These are phyloP conservation scores for Drosophila leonis DNA, from an alignment of 2,888 invertebrate species.

Conservation along the genomic window DNA sequence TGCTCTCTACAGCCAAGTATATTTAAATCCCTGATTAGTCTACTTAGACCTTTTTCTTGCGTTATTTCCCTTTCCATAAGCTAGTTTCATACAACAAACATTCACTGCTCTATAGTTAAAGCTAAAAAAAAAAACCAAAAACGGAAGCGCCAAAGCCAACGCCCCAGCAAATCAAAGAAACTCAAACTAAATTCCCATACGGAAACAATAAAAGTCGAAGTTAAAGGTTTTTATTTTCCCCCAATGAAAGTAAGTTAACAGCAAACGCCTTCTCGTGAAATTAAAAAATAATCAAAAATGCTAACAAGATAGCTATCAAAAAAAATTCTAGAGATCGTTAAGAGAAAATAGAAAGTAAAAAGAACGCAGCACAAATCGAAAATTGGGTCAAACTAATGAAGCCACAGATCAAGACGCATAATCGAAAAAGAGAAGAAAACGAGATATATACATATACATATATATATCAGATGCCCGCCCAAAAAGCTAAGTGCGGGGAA, in stretches of 20 bases:
- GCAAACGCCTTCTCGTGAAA: constrained; percentile 37
- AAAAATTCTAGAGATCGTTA: constrained; percentile 59
- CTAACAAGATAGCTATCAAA: constrained; percentile 47
- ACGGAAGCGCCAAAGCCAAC: constrained; percentile 61
- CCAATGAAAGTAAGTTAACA: constrained; percentile 71
- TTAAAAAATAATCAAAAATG: constrained; percentile 43
- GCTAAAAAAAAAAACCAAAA: constrained; percentile 1
- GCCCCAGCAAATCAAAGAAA: constrained; percentile 36
- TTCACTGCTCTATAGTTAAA: background rate
- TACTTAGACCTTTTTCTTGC: constrained; percentile 27
- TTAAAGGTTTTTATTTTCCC: constrained; percentile 17
- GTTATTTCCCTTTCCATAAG: constrained; percentile 4
- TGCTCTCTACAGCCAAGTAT: background rate
- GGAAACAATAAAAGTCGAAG: constrained; percentile 46
- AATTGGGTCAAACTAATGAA: constrained; percentile 78
- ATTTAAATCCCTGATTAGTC: constrained; percentile 30
- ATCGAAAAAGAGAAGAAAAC: constrained; percentile 38
- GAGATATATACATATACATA: background rate
- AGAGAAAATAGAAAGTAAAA: constrained; percentile 77
- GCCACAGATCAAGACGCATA: constrained; percentile 65
- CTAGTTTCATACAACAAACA: constrained; percentile 10
- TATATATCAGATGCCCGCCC: constrained; percentile 12
- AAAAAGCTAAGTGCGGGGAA: constrained; percentile 27
- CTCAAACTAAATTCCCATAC: constrained; percentile 36
- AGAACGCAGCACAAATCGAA: constrained; percentile 44